Conservation (phyloP, 2,113 vertebrate species). For the Dipodomys stephensi region DNA sequence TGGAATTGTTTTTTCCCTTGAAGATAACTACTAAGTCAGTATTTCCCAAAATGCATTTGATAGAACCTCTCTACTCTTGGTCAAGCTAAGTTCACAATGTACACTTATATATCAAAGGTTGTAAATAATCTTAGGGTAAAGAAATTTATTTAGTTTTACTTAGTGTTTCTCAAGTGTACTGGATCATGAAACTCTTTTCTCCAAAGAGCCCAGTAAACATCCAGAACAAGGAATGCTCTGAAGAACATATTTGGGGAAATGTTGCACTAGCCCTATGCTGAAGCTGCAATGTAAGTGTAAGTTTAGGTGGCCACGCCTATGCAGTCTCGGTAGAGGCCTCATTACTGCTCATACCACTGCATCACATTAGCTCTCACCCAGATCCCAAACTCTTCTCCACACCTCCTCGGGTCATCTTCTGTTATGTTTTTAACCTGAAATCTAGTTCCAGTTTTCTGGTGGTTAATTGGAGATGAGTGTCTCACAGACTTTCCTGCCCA, state of each 20-base stretch:
- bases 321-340: neutral
- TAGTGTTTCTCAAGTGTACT: constrained; percentile 17
- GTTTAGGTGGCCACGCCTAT: neutral
- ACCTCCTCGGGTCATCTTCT: neutral
- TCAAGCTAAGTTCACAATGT: neutral
- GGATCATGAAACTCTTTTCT: neutral
- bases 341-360: neutral
- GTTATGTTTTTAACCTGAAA: neutral
- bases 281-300: neutral
- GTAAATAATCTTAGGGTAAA: neutral
- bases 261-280: neutral
- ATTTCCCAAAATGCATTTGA: neutral
- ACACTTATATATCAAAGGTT: constrained; percentile 13
- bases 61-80: neutral
- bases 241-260: constrained; percentile 8
- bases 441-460: neutral
- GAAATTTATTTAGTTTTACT: neutral
- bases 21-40: neutral
- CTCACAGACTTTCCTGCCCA: too few species aligned
- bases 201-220: neutral
- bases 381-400: neutral
- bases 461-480: too few species aligned
- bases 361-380: neutral
- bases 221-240: neutral
- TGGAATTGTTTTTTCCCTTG: neutral